These are phyloP conservation scores for Corythornis leucogaster DNA, from an alignment of 2,797 vertebrate genomes.

Conservation along the genomic window DNA sequence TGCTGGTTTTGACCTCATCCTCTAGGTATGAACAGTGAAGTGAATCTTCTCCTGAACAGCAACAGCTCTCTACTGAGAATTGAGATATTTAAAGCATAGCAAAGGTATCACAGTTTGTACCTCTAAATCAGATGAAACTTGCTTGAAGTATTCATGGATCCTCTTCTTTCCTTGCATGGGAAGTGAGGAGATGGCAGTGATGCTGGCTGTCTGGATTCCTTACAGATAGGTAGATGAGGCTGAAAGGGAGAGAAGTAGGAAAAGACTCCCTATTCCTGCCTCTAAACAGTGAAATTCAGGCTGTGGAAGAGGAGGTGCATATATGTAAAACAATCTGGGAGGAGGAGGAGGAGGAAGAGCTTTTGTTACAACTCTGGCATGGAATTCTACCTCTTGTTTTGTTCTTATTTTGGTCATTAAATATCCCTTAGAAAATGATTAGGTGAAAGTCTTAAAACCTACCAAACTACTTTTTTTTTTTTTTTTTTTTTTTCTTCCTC, in stretches of 20 bases:
- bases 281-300: background rate
- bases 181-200: background rate
- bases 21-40: background rate
- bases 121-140: background rate
- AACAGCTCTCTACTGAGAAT: background rate
- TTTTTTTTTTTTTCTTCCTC: no score
- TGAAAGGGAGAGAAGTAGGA: background rate
- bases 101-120: background rate
- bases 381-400: background rate
- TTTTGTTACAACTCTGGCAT: background rate
- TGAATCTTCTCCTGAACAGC: background rate
- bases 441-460: background rate
- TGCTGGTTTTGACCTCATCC: fast-evolving
- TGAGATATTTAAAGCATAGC: background rate
- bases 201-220: background rate
- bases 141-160: background rate
- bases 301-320: background rate
- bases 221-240: background rate
- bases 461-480: fast-evolving
- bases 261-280: background rate
- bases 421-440: background rate
- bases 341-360: background rate
- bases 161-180: background rate
- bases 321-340: background rate
- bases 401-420: background rate